Evolutionary conservation across 1,140 invertebrate genomes (phyloP), one percentile per base, ranked within the genome.

Genomic region (Phthorimaea operculella): DNA sequence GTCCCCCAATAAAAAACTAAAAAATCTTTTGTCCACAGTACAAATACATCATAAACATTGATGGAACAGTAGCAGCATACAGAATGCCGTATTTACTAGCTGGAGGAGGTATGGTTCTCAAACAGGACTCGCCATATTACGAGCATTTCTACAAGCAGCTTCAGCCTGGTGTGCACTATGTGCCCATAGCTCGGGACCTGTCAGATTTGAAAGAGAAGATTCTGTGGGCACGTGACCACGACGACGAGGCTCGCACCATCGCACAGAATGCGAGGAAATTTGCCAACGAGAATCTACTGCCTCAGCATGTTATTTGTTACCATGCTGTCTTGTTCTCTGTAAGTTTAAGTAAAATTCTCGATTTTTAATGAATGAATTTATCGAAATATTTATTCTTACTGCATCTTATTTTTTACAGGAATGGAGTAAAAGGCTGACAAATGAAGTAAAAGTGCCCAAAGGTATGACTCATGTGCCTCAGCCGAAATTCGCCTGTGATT

Each of bases 31-130:
- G 47, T 45, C 89, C 90, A 65, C 86, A 98, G 96, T 96, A 96
- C 71, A 98, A 98, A 87, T 99, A 98, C 86, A 95, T 97, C 86
- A 77, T 99, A 16, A 96, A 93, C 76, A 90, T 99, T 49, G 97
- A 99, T 89, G 97, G 97, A 15, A 96, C 96, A 55, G 97, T 99
- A 16, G 97, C 97, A 45, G 94, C 97, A 0, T 99, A 98, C 86
- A 87, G 97, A 66, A 90, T 98, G 56, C 97, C 97, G 1, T 98
- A 97, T 82, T 87, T 99, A 11, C 77, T 99, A 53, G 92, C 90
- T 55, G 96, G 97, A 9, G 92, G 93, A 73, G 92, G 93, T 16
- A 81, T 97, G 42, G 91, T 98, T 10, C 87, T 99, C 1, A 99
- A 99, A 86, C 96, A 97, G 83, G 90, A 96, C 48, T 99, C 97